Conservation (phyloP, 2,797 vertebrate genomes). For the Podarcis siculus region DNA sequence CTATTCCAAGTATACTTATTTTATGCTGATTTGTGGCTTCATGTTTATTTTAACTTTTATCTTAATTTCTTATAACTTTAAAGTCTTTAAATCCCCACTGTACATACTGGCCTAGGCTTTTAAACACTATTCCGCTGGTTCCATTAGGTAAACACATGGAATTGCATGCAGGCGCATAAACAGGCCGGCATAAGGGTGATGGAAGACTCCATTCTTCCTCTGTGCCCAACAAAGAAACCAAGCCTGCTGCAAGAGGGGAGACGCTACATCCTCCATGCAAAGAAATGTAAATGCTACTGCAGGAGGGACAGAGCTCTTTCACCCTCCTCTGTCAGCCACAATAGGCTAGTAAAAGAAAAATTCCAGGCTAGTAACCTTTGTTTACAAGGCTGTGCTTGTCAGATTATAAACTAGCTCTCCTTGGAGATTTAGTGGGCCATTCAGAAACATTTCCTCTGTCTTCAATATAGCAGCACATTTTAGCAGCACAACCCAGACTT, state of each 20-base stretch:
- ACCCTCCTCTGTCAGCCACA: not conserved
- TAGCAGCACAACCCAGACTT: not conserved
- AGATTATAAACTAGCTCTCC: not conserved
- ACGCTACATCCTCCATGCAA: not conserved
- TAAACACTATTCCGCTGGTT: no score
- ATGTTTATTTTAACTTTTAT: not conserved
- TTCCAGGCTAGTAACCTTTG: not conserved
- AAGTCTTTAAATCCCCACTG: not conserved
- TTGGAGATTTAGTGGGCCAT: not conserved
- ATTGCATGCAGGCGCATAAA: no score
- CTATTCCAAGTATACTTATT: not conserved
- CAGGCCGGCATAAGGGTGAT: no score
- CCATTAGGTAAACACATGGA: no score
- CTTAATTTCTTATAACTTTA: not conserved
- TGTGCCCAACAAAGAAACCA: no score
- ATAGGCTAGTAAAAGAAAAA: not conserved
- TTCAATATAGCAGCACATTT: not conserved
- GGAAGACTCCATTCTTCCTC: no score
- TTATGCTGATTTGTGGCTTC: not conserved
- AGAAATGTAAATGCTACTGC: not conserved
- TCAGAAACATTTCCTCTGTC: not conserved
- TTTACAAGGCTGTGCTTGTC: not conserved
- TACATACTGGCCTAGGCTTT: no score
- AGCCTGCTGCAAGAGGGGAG: no score
- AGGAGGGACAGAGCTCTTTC: not conserved